phyloP scores from a whole-genome alignment of 1,140 invertebrate genomes.

The Microplitis mediator region DNA sequence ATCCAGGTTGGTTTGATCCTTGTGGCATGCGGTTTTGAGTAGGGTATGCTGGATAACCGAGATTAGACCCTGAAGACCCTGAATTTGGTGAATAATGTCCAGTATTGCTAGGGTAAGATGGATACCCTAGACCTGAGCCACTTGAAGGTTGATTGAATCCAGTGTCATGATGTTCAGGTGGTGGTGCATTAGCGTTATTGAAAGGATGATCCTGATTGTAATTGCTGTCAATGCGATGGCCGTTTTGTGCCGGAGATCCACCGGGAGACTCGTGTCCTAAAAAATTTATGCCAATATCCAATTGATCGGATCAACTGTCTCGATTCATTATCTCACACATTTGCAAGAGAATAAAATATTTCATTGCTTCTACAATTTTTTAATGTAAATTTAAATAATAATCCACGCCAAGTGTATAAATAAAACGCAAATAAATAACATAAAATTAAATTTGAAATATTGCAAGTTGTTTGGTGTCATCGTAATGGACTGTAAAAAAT shows the following conservation, averaged over 20 bases:
- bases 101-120: constrained; percentile 32
- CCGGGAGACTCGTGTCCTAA: constrained; percentile 56
- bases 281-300: constrained; percentile 35
- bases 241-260: constrained; percentile 47
- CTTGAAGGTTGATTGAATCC: constrained; percentile 26
- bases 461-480: too few species aligned
- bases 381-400: neutral
- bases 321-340: neutral
- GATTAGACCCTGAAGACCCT: constrained; percentile 18
- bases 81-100: constrained; percentile 43
- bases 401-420: neutral
- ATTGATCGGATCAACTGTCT: neutral
- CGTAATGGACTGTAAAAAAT: too few species aligned
- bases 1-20: constrained; percentile 28
- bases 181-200: constrained; percentile 55
- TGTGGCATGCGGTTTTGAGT: constrained; percentile 51
- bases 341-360: neutral
- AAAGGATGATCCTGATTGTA: constrained; percentile 41
- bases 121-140: constrained; percentile 40
- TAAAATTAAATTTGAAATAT: too few species aligned
- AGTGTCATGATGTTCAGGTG: constrained; percentile 41
- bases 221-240: constrained; percentile 39
- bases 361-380: neutral
- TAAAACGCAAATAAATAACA: too few species aligned
- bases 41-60: constrained; percentile 52